Base-by-base conservation (phyloP, 2,888 invertebrate genomes). In the Lordiphosa andalusiaca region DNA sequence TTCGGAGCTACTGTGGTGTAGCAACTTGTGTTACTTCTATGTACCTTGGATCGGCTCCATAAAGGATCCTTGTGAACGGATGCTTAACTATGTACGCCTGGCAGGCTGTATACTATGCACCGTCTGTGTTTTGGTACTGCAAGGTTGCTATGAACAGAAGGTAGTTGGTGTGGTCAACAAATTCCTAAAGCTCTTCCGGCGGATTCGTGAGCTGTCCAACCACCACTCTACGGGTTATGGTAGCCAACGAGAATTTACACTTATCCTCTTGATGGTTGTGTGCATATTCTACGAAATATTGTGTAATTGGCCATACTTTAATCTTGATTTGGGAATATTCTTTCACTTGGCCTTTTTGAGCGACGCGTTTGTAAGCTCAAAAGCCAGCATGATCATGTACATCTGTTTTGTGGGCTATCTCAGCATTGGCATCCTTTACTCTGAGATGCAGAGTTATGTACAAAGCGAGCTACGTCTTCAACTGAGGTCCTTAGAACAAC, bases 331-430 rank as follows among this genome's bases (percentile, higher is more conserved):
- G 21, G 30, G 1, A 10, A 2, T 44, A n/a, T 1, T 6, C 2
- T 9, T 6, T 33, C 16, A n/a, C 10, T 10, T 44, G 10, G 33
- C 5, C 0, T 5, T 44, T 0, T 2, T 68, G 0, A 37, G 42
- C 7, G 60, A 78, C 0, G 21, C 53, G 0, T 63, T 74, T 21
- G 16, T 52, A 0, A 19, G 37, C 3, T 10, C 49, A 1, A 67
- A 46, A 6, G 21, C 53, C 0, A 1, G 10, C 10, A 55, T 78
- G 56, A 59, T 67, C 12, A 40, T 66, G 10, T 60, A 75, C 10
- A 50, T 64, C 6, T 59, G 62, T 41, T 73, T 73, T 19, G 44
- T 73, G 10, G 68, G 72, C 16, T 78, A 66, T 36, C 58, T 78
- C 12, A 64, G 68, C 21, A 36, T 78, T 30, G 75, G 73, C 0